Conservation (phyloP, 2,888 invertebrate genomes). For the Caenorhabditis doughertyi region DNA sequence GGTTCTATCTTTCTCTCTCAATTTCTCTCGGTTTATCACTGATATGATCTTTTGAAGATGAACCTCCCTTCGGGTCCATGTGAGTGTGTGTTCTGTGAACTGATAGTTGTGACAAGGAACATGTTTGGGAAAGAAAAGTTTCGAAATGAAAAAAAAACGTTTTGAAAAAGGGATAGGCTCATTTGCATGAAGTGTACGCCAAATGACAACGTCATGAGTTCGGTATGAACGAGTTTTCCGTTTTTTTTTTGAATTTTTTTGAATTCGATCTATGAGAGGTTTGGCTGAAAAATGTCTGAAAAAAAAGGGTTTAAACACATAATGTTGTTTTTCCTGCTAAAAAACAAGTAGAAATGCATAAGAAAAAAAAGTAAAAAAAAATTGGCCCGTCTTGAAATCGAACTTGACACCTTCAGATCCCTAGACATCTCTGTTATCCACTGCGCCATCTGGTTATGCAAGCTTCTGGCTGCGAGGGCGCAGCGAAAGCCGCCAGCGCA, state of each 20-base stretch:
- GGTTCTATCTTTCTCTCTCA: background rate
- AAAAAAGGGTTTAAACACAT: no score
- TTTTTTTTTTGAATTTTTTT: slow-evolving; percentile 1
- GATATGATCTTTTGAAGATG: slow-evolving; percentile 53
- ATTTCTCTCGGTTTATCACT: slow-evolving; percentile 2
- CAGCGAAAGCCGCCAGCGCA: no score
- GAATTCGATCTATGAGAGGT: no score
- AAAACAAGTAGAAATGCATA: no score
- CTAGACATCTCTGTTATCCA: no score
- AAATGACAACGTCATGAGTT: slow-evolving; percentile 60
- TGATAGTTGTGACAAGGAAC: background rate
- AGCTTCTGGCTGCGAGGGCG: no score
- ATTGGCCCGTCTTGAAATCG: no score
- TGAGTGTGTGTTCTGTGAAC: slow-evolving; percentile 51
- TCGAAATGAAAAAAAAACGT: background rate
- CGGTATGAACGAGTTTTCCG: slow-evolving; percentile 13
- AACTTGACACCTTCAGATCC: no score
- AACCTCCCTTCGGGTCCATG: slow-evolving; percentile 31
- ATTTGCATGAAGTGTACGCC: slow-evolving; percentile 62
- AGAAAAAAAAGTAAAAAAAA: no score
- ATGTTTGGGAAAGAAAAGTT: slow-evolving; percentile 3
- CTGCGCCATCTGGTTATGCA: no score
- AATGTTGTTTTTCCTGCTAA: no score
- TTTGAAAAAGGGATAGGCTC: background rate
- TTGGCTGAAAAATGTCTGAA: background rate